Base-by-base conservation (phyloP, 2,888 invertebrate species). In the Cheilosia pagana region DNA sequence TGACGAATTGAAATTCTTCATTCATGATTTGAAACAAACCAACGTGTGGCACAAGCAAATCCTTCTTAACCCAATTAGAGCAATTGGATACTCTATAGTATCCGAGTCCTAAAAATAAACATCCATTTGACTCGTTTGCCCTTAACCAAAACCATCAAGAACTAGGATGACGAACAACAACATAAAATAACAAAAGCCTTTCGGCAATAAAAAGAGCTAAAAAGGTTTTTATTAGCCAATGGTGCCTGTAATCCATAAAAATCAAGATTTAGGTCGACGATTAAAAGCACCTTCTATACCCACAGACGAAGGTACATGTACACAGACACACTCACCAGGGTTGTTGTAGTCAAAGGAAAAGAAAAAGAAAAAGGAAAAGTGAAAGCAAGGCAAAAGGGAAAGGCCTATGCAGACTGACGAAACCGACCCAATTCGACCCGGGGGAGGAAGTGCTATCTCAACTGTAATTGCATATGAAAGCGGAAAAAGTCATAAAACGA, bases 191-290 rank as follows among this genome's bases (percentile, higher is more conserved):
- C 83, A 83, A 63, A 79, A 79, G 70, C 70, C 74, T 41, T n/a
- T n/a, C 12, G 19, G 74, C 45, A 74, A 74, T 74, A 82, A 78
- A 82, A 62, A 74, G 48, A 55, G 52, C 57, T 75, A 57, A 74
- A 77, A 83, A 79, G 74, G 79, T 75, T 83, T 83, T 83, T 83
- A 83, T 78, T 74, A 83, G 63, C 52, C 79, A 83, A 83, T 83
- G 75, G 79, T 79, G 83, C 83, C 79, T 70, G 83, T 75, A 79
- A 83, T 83, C 83, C 79, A 83, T 75, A 79, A 79, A 79, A 79
- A 79, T 79, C 83, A 74, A 79, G 83, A 83, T 79, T 83, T 79
- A 79, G 83, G 83, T 83, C 79, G 63, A 41, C 70, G 79, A 83
- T 83, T 83, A 83, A 79, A 81, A 74, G 50, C 60, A 68, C 57